A percentile compares a stretch with the other conserved stretches of the same genome.
phyloP scores from a whole-genome alignment of 2,113 vertebrate genomes.

The Caracal caracal region DNA sequence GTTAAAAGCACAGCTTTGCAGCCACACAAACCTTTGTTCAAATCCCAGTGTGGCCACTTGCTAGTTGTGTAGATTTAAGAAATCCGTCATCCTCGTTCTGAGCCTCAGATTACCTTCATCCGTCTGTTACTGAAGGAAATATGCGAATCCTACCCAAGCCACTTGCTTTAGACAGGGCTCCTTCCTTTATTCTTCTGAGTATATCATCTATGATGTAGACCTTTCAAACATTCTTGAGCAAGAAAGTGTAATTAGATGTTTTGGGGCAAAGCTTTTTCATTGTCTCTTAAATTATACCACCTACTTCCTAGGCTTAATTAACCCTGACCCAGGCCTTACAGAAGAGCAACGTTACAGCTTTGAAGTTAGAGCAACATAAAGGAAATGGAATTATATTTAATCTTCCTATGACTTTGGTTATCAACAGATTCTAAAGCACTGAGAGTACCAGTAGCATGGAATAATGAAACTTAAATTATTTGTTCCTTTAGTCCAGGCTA shows the following conservation, averaged over 20 bases:
- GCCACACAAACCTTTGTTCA: background rate
- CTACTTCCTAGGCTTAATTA: background rate
- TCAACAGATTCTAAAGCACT: background rate
- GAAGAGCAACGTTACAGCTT: background rate
- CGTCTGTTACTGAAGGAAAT: background rate
- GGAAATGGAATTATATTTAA: background rate
- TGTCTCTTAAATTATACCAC: slow-evolving; percentile 10
- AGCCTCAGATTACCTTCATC: background rate
- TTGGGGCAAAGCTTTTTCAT: background rate
- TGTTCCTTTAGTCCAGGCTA: background rate
- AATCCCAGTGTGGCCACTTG: background rate
- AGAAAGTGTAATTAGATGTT: background rate
- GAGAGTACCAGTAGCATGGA: background rate
- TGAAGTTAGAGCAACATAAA: background rate
- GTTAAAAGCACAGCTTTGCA: background rate
- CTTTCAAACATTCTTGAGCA: background rate
- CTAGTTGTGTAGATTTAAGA: background rate
- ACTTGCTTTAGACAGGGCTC: background rate
- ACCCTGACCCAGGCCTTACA: background rate
- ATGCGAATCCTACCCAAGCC: background rate
- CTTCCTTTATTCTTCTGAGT: background rate
- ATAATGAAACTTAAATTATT: background rate
- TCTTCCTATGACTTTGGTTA: background rate
- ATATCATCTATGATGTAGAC: background rate
- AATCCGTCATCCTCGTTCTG: background rate